Base-by-base conservation (phyloP, 2,888 invertebrate genomes). In the Folsomia candida region DNA sequence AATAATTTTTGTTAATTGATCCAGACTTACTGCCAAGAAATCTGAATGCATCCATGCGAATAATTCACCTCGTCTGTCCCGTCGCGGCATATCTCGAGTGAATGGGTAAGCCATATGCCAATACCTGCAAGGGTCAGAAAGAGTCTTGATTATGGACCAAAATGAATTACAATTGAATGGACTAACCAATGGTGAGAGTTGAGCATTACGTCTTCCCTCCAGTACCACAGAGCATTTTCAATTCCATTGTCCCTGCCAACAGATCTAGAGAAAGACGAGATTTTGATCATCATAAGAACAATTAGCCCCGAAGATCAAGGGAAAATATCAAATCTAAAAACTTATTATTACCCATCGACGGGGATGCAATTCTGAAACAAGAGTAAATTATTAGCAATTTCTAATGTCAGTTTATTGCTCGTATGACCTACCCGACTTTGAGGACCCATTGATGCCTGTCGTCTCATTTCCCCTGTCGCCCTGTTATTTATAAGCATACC, bases 41-140 rank as follows among this genome's bases (percentile, higher is more conserved):
- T 90, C 91, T 81, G 90, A 86, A 80, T 91, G 91, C 90, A 91
- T 90, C 81, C 90, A 91, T 80, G 89, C 91, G 84, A 91, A 91
- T 26, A 91, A 86, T 81, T 91, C 91, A 0, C 91, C 91, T 62
- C 72, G 66, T 65, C 72, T 62, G 37, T 74, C 72, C 51, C 68
- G 69, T 22, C 29, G 24, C 11, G 72, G 72, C 22, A 51, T 61
- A 9, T 63, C 66, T 24, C 69, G 66, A 37, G 24, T 69, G 28
- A 72, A 67, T 2, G 74, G 74, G 24, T 70, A 72, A 20, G 63
- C 51, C 60, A 74, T 29, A 68, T 74, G 74, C 74, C 74, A 71
- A 47, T 67, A 68, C 61, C 61, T 61, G 62, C 2, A 18, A 2
- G 6, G 4, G 28, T 61, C 27, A 9, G 27, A 67, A n/a, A n/a